Evolutionary conservation across 2,888 invertebrate species (phyloP).

Genomic region (Xanthia icteritia): DNA sequence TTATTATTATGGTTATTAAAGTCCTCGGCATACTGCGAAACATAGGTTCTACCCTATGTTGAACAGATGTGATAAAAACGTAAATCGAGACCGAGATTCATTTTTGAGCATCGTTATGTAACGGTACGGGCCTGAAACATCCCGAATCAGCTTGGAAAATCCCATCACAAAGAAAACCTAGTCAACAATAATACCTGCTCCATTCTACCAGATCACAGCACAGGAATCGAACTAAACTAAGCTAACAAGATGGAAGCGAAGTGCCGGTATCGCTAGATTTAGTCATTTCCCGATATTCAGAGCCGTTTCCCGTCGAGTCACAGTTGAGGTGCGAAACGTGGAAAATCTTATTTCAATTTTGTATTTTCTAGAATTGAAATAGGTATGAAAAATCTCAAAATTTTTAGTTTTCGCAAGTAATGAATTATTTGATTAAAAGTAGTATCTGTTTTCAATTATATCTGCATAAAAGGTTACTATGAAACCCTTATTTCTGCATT

Average conservation of each 20-base stretch:
- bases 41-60: too few species aligned
- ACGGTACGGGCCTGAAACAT: neutral
- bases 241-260: neutral
- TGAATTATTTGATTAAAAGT: neutral
- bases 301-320: neutral
- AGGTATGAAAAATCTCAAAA: neutral
- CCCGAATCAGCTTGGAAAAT: neutral
- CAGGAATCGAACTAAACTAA: slow-evolving; percentile 14
- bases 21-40: too few species aligned
- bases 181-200: neutral
- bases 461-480: too few species aligned
- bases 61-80: too few species aligned
- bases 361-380: neutral
- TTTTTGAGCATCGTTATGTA: neutral
- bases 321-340: neutral
- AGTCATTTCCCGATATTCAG: slow-evolving; percentile 37
- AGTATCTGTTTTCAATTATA: too few species aligned
- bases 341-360: slow-evolving; percentile 32
- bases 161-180: neutral
- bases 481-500: neutral
- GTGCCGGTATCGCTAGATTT: slow-evolving; percentile 21
- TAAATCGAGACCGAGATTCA: too few species aligned
- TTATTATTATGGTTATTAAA: too few species aligned
- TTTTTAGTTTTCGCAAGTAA: neutral
- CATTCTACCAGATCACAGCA: neutral